Base-by-base conservation (phyloP, 2,113 vertebrate genomes). In the Nothocercus julius region DNA sequence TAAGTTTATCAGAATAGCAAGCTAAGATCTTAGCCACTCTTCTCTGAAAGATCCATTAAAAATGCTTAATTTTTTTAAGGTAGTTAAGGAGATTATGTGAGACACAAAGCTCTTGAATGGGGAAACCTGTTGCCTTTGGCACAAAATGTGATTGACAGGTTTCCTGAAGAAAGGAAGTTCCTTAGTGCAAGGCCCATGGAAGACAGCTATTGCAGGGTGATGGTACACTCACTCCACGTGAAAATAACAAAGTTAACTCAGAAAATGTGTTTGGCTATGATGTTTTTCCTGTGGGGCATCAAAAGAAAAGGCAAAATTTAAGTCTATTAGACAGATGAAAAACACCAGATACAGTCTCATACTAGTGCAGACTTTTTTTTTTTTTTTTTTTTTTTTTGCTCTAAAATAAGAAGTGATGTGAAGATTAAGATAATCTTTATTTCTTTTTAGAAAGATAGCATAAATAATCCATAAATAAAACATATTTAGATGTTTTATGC, bases 381-480 rank as follows among this genome's bases (percentile, higher is more conserved):
- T 54, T 36, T 5, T 76, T 81, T 85, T 75, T 56, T 38, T 5
- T 74, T 81, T 88, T 92, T 76, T 92, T 76, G 76, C 85, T 90
- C 56, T 81, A 54, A 92, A 91, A 58, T 84, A 68, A 89, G 27
- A 82, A 86, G 51, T 75, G 79, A 87, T 82, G 49, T 66, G 72
- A 96, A 89, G 86, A 82, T 89, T 82, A 88, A 84, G 72, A 87
- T 82, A 91, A 66, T 93, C 5, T 14, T 82, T 0, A 40, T 79
- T 90, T 83, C 28, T 91, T 89, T 59, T 78, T 18, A 25, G 22
- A 14, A 53, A 72, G 45, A 95, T 34, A 83, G 56, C n/a, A 34
- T 85, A 90, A 91, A 93, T 94, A 92, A 90, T 95, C 94, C 90
- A 40, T 38, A 68, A 87, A 83, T 82, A 70, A 89, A 88, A 84